Percentiles rank a stretch among this genome's conserved stretches.
Evolutionary conservation across 2,797 vertebrate species (phyloP).

Genomic region (Chloroceryle amazona): DNA sequence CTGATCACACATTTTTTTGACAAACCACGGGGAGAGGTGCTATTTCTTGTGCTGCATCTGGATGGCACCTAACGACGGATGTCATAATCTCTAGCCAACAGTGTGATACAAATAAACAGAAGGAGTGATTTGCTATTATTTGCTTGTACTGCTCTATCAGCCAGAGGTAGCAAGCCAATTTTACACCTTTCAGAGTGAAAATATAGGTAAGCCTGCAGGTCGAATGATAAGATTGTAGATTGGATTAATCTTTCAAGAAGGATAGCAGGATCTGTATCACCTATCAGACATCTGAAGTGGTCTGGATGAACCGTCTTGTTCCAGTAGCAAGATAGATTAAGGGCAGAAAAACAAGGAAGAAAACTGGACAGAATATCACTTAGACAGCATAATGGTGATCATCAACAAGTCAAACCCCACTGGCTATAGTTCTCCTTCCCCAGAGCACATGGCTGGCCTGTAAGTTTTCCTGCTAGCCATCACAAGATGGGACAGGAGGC

Average conservation of each 20-base stretch:
- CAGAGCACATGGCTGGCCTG: neutral
- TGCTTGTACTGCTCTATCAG: slow-evolving; percentile 27
- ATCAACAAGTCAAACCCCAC: neutral
- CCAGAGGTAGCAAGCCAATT: slow-evolving; percentile 33
- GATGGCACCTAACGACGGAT: slow-evolving; percentile 9
- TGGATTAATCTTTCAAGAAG: slow-evolving; percentile 31
- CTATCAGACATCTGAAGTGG: slow-evolving; percentile 16
- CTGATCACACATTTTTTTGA: neutral
- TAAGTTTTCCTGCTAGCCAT: neutral
- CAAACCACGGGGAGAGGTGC: neutral
- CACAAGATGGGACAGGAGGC: neutral
- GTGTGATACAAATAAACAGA: slow-evolving; percentile 40
- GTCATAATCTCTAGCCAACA: slow-evolving; percentile 37
- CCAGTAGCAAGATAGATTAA: neutral
- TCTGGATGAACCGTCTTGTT: neutral
- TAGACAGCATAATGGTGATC: neutral
- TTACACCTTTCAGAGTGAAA: slow-evolving; percentile 42
- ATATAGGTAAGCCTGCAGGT: neutral
- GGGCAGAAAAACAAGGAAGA: neutral
- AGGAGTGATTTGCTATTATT: slow-evolving; percentile 7
- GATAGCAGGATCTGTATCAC: slow-evolving; percentile 13
- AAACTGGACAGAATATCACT: neutral
- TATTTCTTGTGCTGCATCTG: neutral
- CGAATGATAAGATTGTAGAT: slow-evolving; percentile 31
- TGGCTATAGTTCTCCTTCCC: neutral